Conservation (phyloP, 64 coral and sea anemone species). For the Trachythela sp. region DNA sequence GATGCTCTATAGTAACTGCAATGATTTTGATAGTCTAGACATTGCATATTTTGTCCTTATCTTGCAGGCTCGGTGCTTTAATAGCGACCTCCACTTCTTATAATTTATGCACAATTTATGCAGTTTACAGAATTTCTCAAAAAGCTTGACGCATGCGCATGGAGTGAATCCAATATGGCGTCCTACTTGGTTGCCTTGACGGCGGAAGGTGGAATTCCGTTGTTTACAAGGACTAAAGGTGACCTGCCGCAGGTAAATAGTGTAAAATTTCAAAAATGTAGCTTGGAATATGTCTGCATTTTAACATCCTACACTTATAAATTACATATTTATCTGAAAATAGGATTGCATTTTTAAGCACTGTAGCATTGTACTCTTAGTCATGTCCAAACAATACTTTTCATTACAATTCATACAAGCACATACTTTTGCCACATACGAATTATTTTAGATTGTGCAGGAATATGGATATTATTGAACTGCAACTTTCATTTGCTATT, state of each 20-base stretch:
- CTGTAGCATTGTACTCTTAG: too few species aligned
- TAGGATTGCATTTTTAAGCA: neutral
- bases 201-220: conserved; percentile 88
- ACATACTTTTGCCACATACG: too few species aligned
- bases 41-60: too few species aligned
- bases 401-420: too few species aligned
- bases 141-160: conserved; percentile 91
- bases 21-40: too few species aligned
- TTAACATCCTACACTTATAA: neutral
- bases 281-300: neutral
- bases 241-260: conserved; percentile 79
- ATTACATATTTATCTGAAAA: neutral
- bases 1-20: too few species aligned
- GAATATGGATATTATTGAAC: too few species aligned
- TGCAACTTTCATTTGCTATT: too few species aligned
- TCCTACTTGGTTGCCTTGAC: conserved; percentile 97
- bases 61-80: too few species aligned
- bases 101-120: too few species aligned
- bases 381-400: too few species aligned
- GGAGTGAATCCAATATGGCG: conserved; percentile 93
- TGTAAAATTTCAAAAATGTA: neutral
- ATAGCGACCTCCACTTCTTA: neutral
- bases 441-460: too few species aligned
- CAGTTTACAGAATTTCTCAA: conserved; percentile 83
- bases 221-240: conserved; percentile 91